Conservation (phyloP, 2,888 invertebrate genomes). For the Eupithecia subumbrata region DNA sequence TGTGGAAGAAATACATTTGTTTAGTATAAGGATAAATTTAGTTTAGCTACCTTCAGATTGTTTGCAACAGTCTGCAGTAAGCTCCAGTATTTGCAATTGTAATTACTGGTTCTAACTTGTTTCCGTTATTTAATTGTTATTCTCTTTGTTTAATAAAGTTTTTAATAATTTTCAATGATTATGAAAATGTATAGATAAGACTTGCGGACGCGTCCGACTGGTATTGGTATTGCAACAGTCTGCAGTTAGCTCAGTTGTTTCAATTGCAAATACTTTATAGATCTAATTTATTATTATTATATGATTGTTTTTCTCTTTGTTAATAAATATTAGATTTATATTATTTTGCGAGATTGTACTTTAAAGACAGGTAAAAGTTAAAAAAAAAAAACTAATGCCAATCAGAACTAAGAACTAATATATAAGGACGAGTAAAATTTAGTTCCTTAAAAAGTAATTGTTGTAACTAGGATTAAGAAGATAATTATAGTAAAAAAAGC, state of each 20-base stretch:
- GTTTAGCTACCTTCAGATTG: neutral
- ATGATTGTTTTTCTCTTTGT: too few species aligned
- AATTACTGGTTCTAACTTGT: neutral
- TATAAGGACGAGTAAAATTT: neutral
- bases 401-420: neutral
- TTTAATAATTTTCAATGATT: neutral
- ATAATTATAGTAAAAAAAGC: neutral
- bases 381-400: neutral
- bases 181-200: too few species aligned
- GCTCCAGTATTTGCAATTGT: neutral
- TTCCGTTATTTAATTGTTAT: neutral
- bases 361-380: neutral
- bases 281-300: too few species aligned
- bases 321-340: neutral
- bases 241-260: too few species aligned
- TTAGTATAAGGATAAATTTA: neutral
- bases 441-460: neutral
- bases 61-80: neutral
- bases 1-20: constrained; percentile 39
- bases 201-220: too few species aligned
- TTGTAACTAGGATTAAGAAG: neutral
- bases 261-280: too few species aligned
- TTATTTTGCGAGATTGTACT: neutral
- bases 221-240: too few species aligned
- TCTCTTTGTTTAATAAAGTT: neutral